Evolutionary conservation across 2,888 invertebrate species (phyloP), one percentile per base, ranked within the genome.

Genomic region (Hirudinaria manillensis): DNA sequence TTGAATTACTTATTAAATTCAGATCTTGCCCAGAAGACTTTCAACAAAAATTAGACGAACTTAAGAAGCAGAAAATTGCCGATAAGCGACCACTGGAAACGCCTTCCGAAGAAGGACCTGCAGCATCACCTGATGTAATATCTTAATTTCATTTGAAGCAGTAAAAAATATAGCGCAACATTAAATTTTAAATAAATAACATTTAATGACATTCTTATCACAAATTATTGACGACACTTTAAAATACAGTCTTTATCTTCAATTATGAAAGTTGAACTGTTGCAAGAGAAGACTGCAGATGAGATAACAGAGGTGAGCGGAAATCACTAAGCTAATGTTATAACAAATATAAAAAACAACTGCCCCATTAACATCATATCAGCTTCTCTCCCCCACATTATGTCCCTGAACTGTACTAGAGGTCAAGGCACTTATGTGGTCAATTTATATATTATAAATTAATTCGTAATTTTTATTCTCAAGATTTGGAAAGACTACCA

Each of bases 401-500:
- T 16, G 16, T 66, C 19, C 53, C 21, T 53, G 53, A 53, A 53
- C 21, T 16, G 16, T 19, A 19, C 21, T 53, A 16, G 16, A 53
- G 21, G 53, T 53, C 16, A 16, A 19, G 53, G 53, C 53, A 19
- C 16, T 19, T 53, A 21, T 19, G 16, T 53, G 16, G 16, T 65
- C 66, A 19, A 65, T 65, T 27, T 27, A 24, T 24, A 19, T 65
- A 65, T 65, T 65, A 24, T 56, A 24, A 24, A 56, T 56, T 65
- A 45, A 29, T 21, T 19, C 29, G 38, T 38, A 45, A 71, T 77
- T 51, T 75, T 74, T 74, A n/a, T 72, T 45, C 79, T 81, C 55
- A 79, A 84, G 83, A 80, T 84, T 68, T 84, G 83, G 83, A 82
- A 80, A 75, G 80, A 82, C 73, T 81, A 82, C 75, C 82, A 83